Evolutionary conservation across 2,888 invertebrate species (phyloP), one percentile per base, ranked within the genome.

Genomic region (Cyaniris semiargus): DNA sequence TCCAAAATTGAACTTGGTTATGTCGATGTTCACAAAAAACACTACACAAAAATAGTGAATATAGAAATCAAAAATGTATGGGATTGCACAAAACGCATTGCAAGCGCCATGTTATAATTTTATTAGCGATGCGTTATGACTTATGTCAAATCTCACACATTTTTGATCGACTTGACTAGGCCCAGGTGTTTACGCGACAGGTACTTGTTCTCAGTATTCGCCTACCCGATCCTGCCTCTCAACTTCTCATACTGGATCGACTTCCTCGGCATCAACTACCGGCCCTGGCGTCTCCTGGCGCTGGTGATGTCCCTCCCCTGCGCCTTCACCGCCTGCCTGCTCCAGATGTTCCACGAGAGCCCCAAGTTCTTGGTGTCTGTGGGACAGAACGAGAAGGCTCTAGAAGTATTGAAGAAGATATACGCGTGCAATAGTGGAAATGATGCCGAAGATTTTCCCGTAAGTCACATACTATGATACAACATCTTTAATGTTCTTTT

Each of bases 251-350:
- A 93, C 78, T 85, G 87, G 34, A 90, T 93, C 76, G 86, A 86
- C 21, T 86, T 95, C 78, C 85, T 96, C 44, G 94, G 93, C 76
- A 90, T 97, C 83, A 86, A 86, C 10, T 95, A 95, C 85, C 94
- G 95, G 21, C 96, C 97, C 0, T 98, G 98, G 98, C 94, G 97
- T n/a, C 86, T 97, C 4, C 95, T 97, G 78, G 90, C 97, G 0
- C 88, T 96, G 1, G 87, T 96, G 0, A 95, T 97, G 85, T 94
- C 96, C 0, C 76, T 96, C 0, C 95, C 97, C 0, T 95, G 96
- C 80, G 86, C 96, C 0, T 81, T 95, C 18, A 95, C 96, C 0
- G 95, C 96, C 0, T 81, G 95, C 4, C 91, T 96, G 15, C 89
- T 96, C 15, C 89, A 93, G 8, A 88, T 93, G 53, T 94, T 96